phyloP scores from a whole-genome alignment of 1,140 invertebrate genomes.

The Tribolium madens region DNA sequence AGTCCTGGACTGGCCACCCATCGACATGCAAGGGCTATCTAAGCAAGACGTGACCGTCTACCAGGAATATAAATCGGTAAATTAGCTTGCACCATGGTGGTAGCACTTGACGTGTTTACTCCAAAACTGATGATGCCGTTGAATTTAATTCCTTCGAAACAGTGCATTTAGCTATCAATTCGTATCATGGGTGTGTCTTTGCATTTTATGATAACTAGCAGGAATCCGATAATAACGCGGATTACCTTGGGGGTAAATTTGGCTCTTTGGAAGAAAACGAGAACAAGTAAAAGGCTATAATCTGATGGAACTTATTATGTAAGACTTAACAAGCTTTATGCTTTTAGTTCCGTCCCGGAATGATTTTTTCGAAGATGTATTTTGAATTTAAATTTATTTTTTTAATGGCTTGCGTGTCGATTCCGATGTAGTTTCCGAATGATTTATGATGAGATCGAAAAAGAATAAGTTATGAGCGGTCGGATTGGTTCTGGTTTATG shows the following conservation, averaged over 20 bases:
- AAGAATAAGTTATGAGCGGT: not conserved
- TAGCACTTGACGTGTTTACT: conserved; percentile 26
- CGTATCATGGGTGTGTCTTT: not conserved
- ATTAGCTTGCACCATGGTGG: conserved; percentile 22
- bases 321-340: conserved; percentile 23
- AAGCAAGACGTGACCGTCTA: conserved; percentile 46
- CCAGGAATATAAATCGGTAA: conserved; percentile 46
- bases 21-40: conserved; percentile 14
- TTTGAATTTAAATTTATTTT: not conserved
- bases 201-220: not conserved
- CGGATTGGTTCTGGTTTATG: conserved; percentile 1
- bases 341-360: conserved; percentile 21
- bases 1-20: not conserved
- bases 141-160: conserved; percentile 19
- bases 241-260: not conserved
- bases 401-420: conserved; percentile 1
- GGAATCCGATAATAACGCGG: not conserved
- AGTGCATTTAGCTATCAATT: not conserved
- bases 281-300: conserved; percentile 1
- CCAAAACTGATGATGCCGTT: conserved; percentile 23
- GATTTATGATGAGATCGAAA: not conserved
- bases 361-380: not conserved
- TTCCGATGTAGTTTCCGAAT: not conserved
- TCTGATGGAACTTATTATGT: conserved; percentile 33
- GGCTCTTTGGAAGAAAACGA: not conserved